These are phyloP conservation scores for Callocephalon fimbriatum DNA, from an alignment of 2,113 vertebrate species.

Conservation along the genomic window DNA sequence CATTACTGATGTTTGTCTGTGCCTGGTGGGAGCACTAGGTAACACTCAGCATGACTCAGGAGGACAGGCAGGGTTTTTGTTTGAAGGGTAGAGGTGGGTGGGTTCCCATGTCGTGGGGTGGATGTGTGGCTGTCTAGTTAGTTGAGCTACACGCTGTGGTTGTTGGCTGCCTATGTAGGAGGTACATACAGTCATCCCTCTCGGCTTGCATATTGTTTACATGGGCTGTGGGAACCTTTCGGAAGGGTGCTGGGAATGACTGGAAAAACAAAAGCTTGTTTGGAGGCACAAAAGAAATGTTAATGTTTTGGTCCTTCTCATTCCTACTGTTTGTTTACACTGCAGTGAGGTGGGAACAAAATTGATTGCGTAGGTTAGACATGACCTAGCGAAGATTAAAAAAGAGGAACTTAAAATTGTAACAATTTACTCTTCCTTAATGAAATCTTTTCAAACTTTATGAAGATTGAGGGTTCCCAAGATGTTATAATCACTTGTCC, in stretches of 20 bases:
- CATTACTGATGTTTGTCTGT: not conserved
- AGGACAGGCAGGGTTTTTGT: not conserved
- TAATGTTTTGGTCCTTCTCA: conserved; percentile 33
- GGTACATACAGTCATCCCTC: conserved; percentile 6
- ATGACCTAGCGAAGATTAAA: not conserved
- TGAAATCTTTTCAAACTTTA: not conserved
- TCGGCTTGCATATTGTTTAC: conserved; percentile 45
- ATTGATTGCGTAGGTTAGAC: not conserved
- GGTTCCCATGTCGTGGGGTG: not conserved
- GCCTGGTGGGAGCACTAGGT: not conserved
- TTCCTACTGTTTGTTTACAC: conserved; percentile 48
- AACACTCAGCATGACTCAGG: not conserved
- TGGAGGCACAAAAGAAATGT: conserved; percentile 58
- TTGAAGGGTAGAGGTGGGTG: not conserved
- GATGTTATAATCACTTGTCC: not conserved
- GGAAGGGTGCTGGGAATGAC: conserved; percentile 39
- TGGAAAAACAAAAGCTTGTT: conserved; percentile 61
- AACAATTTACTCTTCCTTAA: not conserved
- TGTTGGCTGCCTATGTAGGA: conserved; percentile 25
- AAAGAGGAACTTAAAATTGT: not conserved
- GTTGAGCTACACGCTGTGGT: not conserved
- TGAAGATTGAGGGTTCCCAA: not conserved
- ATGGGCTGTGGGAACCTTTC: conserved; percentile 53
- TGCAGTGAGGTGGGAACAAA: conserved; percentile 9
- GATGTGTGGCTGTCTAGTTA: not conserved